A percentile compares a stretch with the other conserved stretches of the same genome.
Conservation (phyloP, 2,113 vertebrate genomes). For the Ovis canadensis region DNA sequence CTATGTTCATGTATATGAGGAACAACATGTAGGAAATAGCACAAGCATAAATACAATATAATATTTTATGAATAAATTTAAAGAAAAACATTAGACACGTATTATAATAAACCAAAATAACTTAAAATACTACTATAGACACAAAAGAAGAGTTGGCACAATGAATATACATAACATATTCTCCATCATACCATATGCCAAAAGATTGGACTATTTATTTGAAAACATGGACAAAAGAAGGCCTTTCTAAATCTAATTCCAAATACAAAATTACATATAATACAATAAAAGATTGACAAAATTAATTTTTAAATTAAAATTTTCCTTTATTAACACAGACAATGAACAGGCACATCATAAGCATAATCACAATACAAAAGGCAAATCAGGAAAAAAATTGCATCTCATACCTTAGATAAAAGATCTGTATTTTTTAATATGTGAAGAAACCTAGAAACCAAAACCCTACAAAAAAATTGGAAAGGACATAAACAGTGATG, state of each 20-base stretch:
- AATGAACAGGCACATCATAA: background rate
- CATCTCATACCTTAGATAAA: background rate
- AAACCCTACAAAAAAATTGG: background rate
- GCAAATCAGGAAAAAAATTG: background rate
- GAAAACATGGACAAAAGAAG: background rate
- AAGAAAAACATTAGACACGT: background rate
- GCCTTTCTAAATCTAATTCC: background rate
- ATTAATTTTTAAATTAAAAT: background rate
- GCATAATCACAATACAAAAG: background rate
- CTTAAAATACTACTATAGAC: background rate
- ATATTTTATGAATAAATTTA: background rate
- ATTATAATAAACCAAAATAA: background rate
- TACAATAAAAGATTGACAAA: background rate
- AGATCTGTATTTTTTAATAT: background rate
- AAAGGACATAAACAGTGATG: background rate
- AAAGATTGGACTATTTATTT: background rate
- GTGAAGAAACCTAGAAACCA: background rate
- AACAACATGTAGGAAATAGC: background rate
- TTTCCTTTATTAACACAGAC: background rate
- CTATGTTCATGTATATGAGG: background rate
- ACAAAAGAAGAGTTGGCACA: background rate
- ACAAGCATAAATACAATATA: background rate
- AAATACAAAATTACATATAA: background rate
- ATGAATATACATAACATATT: background rate
- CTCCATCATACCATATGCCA: background rate